phyloP scores from a whole-genome alignment of 2,113 vertebrate species.

The Petromus typicus region DNA sequence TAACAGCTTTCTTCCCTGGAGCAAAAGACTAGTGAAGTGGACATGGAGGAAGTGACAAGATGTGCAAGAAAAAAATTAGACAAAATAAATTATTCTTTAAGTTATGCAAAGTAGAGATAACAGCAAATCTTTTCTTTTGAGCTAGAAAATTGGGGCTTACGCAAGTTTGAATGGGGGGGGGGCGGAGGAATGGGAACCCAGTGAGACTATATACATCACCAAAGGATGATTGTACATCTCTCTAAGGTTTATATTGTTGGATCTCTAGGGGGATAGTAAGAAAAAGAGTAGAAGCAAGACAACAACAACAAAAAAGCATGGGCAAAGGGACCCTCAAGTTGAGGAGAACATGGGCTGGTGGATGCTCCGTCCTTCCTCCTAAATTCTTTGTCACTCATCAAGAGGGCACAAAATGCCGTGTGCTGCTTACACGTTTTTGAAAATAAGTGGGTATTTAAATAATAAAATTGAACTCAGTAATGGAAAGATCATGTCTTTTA shows the following conservation, averaged over 20 bases:
- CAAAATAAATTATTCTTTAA: background rate
- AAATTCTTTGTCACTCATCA: background rate
- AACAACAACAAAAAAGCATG: no score
- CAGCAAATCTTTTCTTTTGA: background rate
- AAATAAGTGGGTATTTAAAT: background rate
- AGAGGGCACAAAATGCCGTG: background rate
- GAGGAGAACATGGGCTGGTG: background rate
- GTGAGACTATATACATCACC: background rate
- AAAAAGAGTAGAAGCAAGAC: background rate
- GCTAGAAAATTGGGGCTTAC: background rate
- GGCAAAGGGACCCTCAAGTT: background rate
- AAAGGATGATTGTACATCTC: background rate
- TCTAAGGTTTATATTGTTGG: background rate
- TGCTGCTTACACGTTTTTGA: background rate
- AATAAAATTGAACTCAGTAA: background rate
- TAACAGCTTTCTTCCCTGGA: background rate
- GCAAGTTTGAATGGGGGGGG: background rate
- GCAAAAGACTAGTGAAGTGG: background rate
- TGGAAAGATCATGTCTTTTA: background rate
- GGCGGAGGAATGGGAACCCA: background rate
- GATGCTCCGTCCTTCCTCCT: background rate
- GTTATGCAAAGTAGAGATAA: background rate
- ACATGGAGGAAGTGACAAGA: background rate
- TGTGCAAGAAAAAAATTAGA: background rate
- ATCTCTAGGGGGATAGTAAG: background rate